Evolutionary conservation across 2,888 invertebrate genomes (phyloP).

Genomic region (Limnephilus lunatus): DNA sequence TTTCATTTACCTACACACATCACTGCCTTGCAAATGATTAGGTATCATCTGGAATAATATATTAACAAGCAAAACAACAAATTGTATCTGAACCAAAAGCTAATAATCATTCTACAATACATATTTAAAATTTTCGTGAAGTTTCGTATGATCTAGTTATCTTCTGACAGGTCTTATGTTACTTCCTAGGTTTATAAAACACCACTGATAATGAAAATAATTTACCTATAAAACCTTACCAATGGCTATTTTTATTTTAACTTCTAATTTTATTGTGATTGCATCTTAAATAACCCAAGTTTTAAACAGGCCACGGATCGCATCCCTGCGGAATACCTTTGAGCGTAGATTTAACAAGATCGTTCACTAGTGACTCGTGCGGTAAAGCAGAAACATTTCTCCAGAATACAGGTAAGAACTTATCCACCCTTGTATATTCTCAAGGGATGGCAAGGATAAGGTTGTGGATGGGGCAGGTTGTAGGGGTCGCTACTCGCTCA

Average conservation of each 20-base stretch:
- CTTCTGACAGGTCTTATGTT: neutral
- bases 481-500: slow-evolving; percentile 13
- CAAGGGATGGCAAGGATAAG: neutral
- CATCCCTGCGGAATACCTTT: neutral
- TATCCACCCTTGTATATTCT: neutral
- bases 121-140: neutral
- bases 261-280: neutral
- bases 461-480: slow-evolving; percentile 24
- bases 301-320: neutral
- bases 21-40: too few species aligned
- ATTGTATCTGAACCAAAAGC: too few species aligned
- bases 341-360: neutral
- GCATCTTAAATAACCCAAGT: neutral
- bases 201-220: neutral
- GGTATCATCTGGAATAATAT: too few species aligned
- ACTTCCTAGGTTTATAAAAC: neutral
- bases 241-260: neutral
- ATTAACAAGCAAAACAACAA: too few species aligned
- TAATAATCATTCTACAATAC: too few species aligned
- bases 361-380: slow-evolving; percentile 13
- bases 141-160: neutral
- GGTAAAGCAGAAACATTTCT: slow-evolving; percentile 4
- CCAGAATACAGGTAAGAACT: neutral
- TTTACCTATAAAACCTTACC: neutral
- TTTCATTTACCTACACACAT: too few species aligned